Evolutionary conservation across 2,797 vertebrate species (phyloP).

Genomic region (Chiroxiphia lanceolata): DNA sequence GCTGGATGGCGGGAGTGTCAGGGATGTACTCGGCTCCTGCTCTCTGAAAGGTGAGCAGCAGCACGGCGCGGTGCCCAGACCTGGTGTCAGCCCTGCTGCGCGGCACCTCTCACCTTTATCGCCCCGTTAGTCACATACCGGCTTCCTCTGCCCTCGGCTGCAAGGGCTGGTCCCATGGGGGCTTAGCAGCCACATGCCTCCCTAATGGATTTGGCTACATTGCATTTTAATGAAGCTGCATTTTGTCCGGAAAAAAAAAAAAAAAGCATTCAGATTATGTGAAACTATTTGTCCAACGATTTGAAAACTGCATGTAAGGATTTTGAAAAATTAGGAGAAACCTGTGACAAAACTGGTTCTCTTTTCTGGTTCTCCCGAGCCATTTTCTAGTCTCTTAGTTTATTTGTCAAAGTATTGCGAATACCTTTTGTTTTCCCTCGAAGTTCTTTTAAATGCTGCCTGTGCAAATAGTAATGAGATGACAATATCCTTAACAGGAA

Average conservation of each 20-base stretch:
- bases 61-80: fast-evolving
- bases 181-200: not conserved
- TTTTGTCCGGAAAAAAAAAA: not conserved
- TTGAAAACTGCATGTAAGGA: not conserved
- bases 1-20: fast-evolving
- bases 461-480: not conserved
- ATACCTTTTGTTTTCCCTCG: not conserved
- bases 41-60: fast-evolving
- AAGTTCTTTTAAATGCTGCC: not conserved
- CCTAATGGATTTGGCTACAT: not conserved
- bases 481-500: not conserved
- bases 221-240: not conserved
- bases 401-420: not conserved
- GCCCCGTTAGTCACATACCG: fast-evolving
- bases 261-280: not conserved
- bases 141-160: not conserved
- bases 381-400: not conserved
- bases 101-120: not conserved
- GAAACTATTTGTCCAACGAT: not conserved
- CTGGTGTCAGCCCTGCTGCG: not conserved
- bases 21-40: not conserved
- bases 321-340: not conserved
- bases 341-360: not conserved
- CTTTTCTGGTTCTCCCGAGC: not conserved
- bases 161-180: not conserved